A percentile compares a stretch with the other conserved stretches of the same genome.
Conservation (phyloP, 1,140 invertebrate genomes). For the Elysia chlorotica region DNA sequence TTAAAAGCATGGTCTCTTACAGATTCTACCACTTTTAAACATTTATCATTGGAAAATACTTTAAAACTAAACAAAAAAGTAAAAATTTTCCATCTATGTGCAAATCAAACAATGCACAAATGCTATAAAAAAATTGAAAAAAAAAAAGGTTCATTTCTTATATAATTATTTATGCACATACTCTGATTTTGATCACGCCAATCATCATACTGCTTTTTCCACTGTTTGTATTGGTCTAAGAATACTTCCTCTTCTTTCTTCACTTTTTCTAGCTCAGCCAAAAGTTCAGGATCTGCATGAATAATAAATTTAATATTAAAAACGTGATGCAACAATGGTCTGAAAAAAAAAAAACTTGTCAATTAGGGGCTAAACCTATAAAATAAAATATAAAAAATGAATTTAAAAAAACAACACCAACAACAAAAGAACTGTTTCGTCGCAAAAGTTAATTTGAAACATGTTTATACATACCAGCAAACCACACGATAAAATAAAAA, state of each 20-base stretch:
- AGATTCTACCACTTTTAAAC: too few species aligned
- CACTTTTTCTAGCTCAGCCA: slow-evolving; percentile 31
- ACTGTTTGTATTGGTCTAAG: slow-evolving; percentile 56
- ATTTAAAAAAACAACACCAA: neutral
- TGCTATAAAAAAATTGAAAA: too few species aligned
- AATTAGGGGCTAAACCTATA: neutral
- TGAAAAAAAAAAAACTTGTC: neutral
- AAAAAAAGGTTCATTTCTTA: too few species aligned
- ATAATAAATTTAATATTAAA: neutral
- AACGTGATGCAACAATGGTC: neutral
- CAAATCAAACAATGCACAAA: too few species aligned
- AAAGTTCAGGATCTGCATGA: slow-evolving; percentile 3
- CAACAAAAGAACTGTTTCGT: neutral
- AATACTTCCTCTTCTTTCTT: slow-evolving; percentile 57
- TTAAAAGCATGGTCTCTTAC: too few species aligned
- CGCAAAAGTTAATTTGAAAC: neutral
- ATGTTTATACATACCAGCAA: neutral
- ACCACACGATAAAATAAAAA: too few species aligned
- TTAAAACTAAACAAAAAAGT: too few species aligned
- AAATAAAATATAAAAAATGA: neutral
- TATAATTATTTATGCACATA: too few species aligned
- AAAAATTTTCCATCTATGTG: too few species aligned
- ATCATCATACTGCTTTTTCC: slow-evolving; percentile 61
- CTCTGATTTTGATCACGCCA: slow-evolving; percentile 62
- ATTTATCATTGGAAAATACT: too few species aligned